phyloP scores from a whole-genome alignment of 2,888 invertebrate species.

The Drosophila nr. perissopoda region DNA sequence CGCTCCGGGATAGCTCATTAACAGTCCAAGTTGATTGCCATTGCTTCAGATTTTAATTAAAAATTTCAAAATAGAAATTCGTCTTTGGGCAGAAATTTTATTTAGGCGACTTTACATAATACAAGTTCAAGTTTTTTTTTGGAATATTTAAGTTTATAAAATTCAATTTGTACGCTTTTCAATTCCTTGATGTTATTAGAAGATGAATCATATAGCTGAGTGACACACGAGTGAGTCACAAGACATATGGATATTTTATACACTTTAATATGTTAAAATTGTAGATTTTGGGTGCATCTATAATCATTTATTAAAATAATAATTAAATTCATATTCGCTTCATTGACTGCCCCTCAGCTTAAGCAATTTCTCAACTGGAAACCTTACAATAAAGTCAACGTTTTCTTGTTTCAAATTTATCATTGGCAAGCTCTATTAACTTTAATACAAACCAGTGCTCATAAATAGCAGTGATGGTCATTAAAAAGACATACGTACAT shows the following conservation, averaged over 20 bases:
- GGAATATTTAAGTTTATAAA: not conserved
- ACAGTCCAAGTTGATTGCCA: constrained; percentile 57
- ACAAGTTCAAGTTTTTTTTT: not conserved
- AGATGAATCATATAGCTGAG: not conserved
- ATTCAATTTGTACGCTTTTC: not conserved
- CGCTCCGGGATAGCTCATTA: constrained; percentile 64
- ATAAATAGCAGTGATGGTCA: constrained; percentile 52
- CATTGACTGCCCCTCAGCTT: not conserved
- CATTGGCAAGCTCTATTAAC: constrained; percentile 23
- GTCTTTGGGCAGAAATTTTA: not conserved
- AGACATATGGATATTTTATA: not conserved
- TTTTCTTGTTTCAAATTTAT: constrained; percentile 13
- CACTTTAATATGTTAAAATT: not conserved
- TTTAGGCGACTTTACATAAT: not conserved
- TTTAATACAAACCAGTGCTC: constrained; percentile 13
- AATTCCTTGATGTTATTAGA: not conserved
- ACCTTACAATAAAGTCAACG: not conserved
- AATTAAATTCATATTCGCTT: not conserved
- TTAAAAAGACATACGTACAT: constrained; percentile 71
- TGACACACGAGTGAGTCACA: not conserved
- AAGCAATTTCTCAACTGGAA: not conserved
- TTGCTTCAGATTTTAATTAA: constrained; percentile 62
- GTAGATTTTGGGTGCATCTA: fast-evolving
- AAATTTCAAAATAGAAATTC: constrained; percentile 19
- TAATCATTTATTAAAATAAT: not conserved